Evolutionary conservation across 2,888 invertebrate genomes (phyloP).

Genomic region (Tipula confusa): DNA sequence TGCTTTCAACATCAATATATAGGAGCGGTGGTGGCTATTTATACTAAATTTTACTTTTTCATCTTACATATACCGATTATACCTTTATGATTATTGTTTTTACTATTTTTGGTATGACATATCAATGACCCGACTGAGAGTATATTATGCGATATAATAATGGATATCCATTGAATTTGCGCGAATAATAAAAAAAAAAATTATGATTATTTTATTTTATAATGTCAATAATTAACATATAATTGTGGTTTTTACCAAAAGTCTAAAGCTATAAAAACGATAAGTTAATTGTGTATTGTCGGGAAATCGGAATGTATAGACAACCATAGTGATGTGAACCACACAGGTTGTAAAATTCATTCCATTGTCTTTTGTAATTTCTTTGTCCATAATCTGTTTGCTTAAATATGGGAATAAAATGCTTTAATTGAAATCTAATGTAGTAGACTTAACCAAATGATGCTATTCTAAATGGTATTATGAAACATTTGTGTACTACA

Average conservation of each 20-base stretch:
- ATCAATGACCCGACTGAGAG: neutral
- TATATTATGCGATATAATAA: neutral
- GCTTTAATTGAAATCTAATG: too few relatives aligned
- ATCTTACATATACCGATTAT: neutral
- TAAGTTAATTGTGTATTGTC: neutral
- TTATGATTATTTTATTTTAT: neutral
- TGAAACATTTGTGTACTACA: too few relatives aligned
- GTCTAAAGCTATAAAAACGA: neutral
- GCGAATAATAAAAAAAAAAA: too few relatives aligned
- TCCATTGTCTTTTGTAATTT: too few relatives aligned
- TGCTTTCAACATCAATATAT: neutral
- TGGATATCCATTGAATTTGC: neutral
- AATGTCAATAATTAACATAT: neutral
- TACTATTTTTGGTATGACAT: slow-evolving; percentile 12
- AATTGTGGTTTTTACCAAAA: neutral
- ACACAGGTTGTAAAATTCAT: too few relatives aligned
- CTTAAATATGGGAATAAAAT: too few relatives aligned
- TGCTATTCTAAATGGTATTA: too few relatives aligned
- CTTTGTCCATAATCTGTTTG: too few relatives aligned
- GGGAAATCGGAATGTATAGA: neutral
- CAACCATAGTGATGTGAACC: too few relatives aligned
- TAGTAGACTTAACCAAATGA: too few relatives aligned
- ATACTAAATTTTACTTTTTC: too few relatives aligned
- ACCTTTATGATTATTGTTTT: slow-evolving; percentile 5
- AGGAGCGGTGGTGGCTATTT: neutral